These are phyloP conservation scores for Ellobium chinense DNA, from an alignment of 2,888 invertebrate species.

Conservation along the genomic window DNA sequence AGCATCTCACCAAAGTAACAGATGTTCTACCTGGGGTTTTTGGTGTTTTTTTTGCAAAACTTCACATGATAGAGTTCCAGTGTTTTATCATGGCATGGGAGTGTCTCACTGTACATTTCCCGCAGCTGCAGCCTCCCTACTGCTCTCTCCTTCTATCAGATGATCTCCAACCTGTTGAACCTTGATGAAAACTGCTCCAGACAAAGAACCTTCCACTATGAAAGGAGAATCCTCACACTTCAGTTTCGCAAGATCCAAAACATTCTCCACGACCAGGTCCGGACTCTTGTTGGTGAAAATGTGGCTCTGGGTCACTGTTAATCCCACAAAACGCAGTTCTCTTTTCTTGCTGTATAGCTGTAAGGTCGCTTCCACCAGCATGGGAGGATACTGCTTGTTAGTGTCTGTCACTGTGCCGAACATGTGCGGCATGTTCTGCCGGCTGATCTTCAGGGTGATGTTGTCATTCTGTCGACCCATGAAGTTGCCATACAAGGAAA, in stretches of 20 bases:
- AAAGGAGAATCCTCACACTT: constrained; percentile 63
- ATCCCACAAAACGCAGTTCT: constrained; percentile 65
- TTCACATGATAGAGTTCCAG: too few relatives aligned
- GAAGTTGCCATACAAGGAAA: constrained; percentile 68
- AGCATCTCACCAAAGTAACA: too few relatives aligned
- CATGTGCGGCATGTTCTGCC: constrained; percentile 37
- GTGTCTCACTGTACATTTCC: not conserved
- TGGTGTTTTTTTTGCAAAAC: too few relatives aligned
- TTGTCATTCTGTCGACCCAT: constrained; percentile 65
- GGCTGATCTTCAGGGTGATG: constrained; percentile 61
- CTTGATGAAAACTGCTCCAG: constrained; percentile 68
- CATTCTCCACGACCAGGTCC: constrained; percentile 59
- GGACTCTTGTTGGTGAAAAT: constrained; percentile 55
- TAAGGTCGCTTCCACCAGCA: constrained; percentile 60
- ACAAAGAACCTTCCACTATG: constrained; percentile 66
- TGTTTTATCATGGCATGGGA: too few relatives aligned
- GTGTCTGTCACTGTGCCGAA: not conserved
- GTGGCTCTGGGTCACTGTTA: constrained; percentile 57
- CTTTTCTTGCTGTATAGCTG: constrained; percentile 68
- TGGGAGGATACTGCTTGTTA: constrained; percentile 43
- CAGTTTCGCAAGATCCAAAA: constrained; percentile 61
- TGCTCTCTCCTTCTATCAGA: constrained; percentile 35
- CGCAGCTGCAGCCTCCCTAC: not conserved
- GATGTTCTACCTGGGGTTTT: too few relatives aligned
- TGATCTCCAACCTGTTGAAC: constrained; percentile 60